Evolutionary conservation across 1,140 invertebrate genomes (phyloP).

Genomic region (Heliconius hermathena): DNA sequence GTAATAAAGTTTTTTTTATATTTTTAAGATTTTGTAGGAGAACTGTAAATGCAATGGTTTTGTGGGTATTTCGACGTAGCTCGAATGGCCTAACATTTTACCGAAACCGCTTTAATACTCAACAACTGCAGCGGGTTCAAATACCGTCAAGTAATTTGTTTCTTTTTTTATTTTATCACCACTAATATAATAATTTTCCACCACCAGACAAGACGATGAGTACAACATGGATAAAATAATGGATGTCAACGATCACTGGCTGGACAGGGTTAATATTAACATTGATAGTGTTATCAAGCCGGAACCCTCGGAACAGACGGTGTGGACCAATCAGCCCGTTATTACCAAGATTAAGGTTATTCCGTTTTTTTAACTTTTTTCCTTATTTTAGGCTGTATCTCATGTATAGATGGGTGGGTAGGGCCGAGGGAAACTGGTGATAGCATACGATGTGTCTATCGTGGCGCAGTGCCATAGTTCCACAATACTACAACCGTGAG

Average conservation of each 20-base stretch:
- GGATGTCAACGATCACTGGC: constrained; percentile 56
- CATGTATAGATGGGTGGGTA: background rate
- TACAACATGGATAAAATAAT: constrained; percentile 57
- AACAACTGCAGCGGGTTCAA: background rate
- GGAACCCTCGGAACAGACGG: background rate
- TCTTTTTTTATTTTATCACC: background rate
- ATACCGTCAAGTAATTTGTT: background rate
- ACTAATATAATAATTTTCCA: background rate
- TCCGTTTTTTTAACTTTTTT: background rate
- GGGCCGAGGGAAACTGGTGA: too few species aligned
- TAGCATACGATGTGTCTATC: too few species aligned
- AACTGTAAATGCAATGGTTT: too few species aligned
- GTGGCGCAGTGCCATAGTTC: too few species aligned
- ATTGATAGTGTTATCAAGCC: constrained; percentile 47
- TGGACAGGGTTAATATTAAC: constrained; percentile 62
- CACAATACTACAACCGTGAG: too few species aligned
- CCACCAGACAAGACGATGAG: constrained; percentile 54
- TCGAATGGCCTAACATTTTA: too few species aligned
- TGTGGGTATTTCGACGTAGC: too few species aligned
- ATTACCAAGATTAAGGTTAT: constrained; percentile 61
- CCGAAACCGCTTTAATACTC: too few species aligned
- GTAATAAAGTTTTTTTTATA: too few species aligned
- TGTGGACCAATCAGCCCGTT: constrained; percentile 48
- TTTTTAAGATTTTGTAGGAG: too few species aligned
- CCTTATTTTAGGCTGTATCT: background rate